A percentile compares a stretch with the other conserved stretches of the same genome.
phyloP scores from a whole-genome alignment of 2,888 invertebrate species.

The Eremobia ochroleuca region DNA sequence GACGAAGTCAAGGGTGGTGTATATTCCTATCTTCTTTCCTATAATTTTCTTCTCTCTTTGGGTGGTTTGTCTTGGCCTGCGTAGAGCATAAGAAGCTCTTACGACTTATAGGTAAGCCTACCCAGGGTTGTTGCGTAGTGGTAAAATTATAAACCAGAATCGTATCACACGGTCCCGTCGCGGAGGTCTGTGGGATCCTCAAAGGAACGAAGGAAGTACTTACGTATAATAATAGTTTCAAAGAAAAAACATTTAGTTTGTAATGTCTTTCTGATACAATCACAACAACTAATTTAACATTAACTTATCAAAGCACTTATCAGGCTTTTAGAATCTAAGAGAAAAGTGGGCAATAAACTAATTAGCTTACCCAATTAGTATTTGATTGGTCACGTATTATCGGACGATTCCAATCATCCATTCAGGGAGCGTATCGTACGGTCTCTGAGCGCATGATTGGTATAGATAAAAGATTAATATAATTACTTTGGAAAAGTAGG shows the following conservation, averaged over 20 bases:
- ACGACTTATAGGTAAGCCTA: neutral
- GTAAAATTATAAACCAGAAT: too few relatives aligned
- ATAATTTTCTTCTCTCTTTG: neutral
- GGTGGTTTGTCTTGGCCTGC: neutral
- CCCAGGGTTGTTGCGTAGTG: neutral
- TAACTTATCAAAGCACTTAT: neutral
- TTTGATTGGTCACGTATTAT: conserved; percentile 17
- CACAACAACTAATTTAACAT: neutral
- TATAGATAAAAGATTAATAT: conserved; percentile 1
- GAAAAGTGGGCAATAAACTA: neutral
- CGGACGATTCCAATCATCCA: neutral
- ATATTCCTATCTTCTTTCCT: neutral
- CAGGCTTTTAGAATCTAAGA: neutral
- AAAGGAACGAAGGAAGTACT: neutral
- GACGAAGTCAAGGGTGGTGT: neutral
- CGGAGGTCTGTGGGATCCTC: too few relatives aligned
- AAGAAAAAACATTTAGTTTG: neutral
- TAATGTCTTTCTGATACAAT: neutral
- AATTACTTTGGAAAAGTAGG: neutral
- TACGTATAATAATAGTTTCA: neutral
- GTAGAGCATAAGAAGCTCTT: neutral
- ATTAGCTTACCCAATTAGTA: conserved; percentile 36
- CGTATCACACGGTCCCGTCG: too few relatives aligned
- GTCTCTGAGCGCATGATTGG: conserved; percentile 6
- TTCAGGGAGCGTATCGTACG: too few relatives aligned